phyloP scores from a whole-genome alignment of 2,113 vertebrate genomes.

The Poeciliopsis retropinna region DNA sequence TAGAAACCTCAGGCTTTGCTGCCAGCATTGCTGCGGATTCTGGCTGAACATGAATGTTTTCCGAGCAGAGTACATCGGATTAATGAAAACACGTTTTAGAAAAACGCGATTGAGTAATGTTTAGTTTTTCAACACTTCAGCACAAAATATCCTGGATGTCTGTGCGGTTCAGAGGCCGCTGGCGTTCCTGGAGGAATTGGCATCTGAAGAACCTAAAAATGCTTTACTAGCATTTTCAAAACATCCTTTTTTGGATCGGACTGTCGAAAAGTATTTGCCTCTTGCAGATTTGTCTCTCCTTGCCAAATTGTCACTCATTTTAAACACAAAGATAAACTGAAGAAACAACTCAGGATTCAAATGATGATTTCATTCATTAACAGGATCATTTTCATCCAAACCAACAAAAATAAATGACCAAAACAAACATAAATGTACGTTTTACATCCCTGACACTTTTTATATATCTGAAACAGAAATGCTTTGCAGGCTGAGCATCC shows the following conservation, averaged over 20 bases:
- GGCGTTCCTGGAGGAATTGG: not conserved
- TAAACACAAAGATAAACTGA: not conserved
- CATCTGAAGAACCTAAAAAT: not conserved
- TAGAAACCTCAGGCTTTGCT: not conserved
- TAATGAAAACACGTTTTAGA: not conserved
- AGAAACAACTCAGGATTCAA: not conserved
- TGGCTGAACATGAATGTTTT: not conserved
- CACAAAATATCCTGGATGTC: not conserved
- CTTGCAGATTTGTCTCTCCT: not conserved
- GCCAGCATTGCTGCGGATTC: not conserved
- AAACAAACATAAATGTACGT: no score
- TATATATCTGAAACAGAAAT: no score
- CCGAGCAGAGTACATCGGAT: not conserved
- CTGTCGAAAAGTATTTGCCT: not conserved
- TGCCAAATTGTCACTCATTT: not conserved
- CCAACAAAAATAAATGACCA: no score
- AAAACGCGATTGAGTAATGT: not conserved
- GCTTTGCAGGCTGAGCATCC: no score
- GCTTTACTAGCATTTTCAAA: not conserved
- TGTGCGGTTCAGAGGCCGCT: not conserved
- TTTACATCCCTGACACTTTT: no score
- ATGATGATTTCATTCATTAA: no score
- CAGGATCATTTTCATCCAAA: no score
- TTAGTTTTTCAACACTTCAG: not conserved
- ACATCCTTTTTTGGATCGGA: not conserved